phyloP scores from a whole-genome alignment of 2,113 vertebrate species.

The Peucedramus taeniatus region DNA sequence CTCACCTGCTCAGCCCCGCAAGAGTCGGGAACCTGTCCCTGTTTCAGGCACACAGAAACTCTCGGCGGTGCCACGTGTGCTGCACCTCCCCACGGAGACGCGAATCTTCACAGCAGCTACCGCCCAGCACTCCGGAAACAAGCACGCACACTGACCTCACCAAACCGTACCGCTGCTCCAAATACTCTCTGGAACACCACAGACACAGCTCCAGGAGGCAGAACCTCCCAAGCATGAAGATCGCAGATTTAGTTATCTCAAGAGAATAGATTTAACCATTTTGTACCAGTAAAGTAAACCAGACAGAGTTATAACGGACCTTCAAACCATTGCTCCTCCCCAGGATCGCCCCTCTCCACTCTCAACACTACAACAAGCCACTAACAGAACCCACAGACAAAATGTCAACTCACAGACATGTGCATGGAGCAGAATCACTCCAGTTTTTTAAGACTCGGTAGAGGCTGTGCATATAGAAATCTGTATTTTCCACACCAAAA shows the following conservation, averaged over 20 bases:
- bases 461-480: not conserved
- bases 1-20: not conserved
- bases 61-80: not conserved
- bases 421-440: not conserved
- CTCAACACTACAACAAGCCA: not conserved
- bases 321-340: not conserved
- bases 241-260: not conserved
- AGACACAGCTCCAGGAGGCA: not conserved
- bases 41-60: not conserved
- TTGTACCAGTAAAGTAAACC: not conserved
- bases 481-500: not conserved
- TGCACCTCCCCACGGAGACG: not conserved
- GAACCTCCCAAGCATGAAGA: not conserved
- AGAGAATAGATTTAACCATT: not conserved
- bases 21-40: not conserved
- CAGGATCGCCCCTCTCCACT: not conserved
- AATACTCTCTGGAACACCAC: not conserved
- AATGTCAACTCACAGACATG: not conserved
- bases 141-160: not conserved
- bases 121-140: not conserved
- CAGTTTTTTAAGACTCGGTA: not conserved
- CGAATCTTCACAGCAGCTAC: not conserved
- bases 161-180: not conserved
- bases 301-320: not conserved
- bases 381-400: not conserved